A percentile compares a stretch with the other conserved stretches of the same genome.
These are phyloP conservation scores for Nothocercus nigrocapillus DNA, from an alignment of 2,113 vertebrate genomes.

Conservation along the genomic window DNA sequence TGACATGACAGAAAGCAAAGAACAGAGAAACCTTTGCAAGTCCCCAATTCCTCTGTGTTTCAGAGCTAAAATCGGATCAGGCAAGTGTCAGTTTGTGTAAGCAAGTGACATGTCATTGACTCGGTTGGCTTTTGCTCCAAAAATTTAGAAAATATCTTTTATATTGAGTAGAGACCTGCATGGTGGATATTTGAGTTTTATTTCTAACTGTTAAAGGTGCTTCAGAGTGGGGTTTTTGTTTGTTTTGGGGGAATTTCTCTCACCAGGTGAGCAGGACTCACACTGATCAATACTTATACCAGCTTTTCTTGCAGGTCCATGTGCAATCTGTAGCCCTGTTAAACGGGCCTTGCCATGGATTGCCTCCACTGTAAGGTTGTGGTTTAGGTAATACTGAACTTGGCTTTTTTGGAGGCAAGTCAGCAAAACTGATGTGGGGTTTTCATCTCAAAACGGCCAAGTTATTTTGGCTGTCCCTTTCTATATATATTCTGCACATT, in stretches of 20 bases:
- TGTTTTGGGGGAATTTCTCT: neutral
- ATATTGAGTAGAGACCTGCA: neutral
- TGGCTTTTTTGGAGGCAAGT: neutral
- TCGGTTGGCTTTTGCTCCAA: neutral
- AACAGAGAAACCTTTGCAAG: neutral
- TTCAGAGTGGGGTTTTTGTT: neutral
- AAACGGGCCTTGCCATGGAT: neutral
- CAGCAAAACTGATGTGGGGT: neutral
- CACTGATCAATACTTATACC: neutral
- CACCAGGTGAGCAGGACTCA: neutral
- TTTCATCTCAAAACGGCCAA: neutral
- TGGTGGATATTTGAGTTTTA: neutral
- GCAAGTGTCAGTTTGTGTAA: neutral
- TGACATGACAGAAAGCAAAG: neutral
- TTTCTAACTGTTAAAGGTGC: neutral
- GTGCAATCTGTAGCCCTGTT: neutral
- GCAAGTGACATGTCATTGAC: neutral
- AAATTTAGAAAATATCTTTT: neutral
- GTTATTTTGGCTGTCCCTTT: neutral
- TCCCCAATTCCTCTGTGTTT: neutral
- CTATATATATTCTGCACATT: neutral
- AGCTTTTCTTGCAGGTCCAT: neutral
- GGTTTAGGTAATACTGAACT: neutral
- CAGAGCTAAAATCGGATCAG: neutral
- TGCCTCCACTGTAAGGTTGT: neutral